phyloP scores from a whole-genome alignment of 2,113 vertebrate species.

The Odobenus rosmarus region DNA sequence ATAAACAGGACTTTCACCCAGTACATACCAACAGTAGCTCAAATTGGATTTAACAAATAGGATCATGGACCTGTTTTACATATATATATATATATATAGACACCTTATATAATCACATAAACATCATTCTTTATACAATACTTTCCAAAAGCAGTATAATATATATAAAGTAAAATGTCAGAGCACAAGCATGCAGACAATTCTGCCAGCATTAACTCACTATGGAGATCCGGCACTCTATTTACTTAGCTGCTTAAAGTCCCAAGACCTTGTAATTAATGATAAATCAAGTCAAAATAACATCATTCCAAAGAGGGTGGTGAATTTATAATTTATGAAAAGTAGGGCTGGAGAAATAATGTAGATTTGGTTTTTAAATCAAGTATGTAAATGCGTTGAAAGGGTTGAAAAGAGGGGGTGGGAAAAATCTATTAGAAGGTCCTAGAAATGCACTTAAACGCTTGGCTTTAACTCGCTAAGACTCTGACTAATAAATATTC shows the following conservation, averaged over 20 bases:
- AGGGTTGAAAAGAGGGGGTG: constrained; percentile 54
- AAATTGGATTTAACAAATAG: not conserved
- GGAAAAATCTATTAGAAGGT: constrained; percentile 70
- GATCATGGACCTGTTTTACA: not conserved
- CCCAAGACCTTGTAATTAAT: constrained; percentile 67
- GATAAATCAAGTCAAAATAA: constrained; percentile 70
- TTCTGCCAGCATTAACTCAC: not conserved
- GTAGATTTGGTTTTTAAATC: constrained; percentile 77
- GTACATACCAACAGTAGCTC: not conserved
- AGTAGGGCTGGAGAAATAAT: constrained; percentile 57
- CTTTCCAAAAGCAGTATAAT: not conserved
- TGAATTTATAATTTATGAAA: constrained; percentile 72
- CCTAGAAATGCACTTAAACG: constrained; percentile 72
- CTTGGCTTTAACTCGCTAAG: constrained; percentile 74
- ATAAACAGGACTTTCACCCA: not conserved
- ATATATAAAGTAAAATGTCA: not conserved
- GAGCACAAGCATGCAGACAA: not conserved
- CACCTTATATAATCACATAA: not conserved
- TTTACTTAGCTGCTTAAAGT: constrained; percentile 63
- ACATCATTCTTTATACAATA: not conserved
- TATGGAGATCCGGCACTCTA: not conserved
- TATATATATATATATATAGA: not conserved
- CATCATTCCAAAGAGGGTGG: constrained; percentile 58
- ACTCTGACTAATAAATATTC: constrained; percentile 81
- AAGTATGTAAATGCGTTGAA: constrained; percentile 76